Base-by-base conservation (phyloP, 1,140 invertebrate species). In the Apis dorsata region DNA sequence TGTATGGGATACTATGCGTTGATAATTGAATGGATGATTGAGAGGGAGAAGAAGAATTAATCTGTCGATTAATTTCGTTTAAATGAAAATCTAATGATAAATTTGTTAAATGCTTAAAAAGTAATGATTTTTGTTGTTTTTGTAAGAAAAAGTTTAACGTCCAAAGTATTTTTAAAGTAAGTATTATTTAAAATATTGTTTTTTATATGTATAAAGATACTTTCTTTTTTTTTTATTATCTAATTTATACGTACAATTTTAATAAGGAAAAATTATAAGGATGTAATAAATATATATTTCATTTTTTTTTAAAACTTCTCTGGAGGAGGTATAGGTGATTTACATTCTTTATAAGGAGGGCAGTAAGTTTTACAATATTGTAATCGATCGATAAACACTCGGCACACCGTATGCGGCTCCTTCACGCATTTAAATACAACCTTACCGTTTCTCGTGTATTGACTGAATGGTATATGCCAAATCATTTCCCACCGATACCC, bases 361-460 rank as follows among this genome's bases (percentile, higher is more conserved):
- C 62, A 75, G 17, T 84, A 88, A 44, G 81, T 79, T 59, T 89
- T 85, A 57, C 84, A 82, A 68, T 74, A 77, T 24, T 21, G 57
- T 21, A 89, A 51, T 13, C 49, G 73, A 79, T 90, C 87, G 12
- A 90, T 60, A 70, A 80, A 92, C 5, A 92, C 84, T 3, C 73
- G 63, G 1, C 91, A 82, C 19, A 85, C 77, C 0, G 86, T 91
- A 49, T 91, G 88, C 28, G 90, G 91, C 21, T 89, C 81, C 51
- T 85, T 13, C 17, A 93, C 81, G 44, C 71, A 12, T 12, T 90
- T 86, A 79, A 93, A 93, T 11, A 92, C 74, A 13, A 85, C 57
- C 49, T 85, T 66, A 4, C 86, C 84, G 28, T 87, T 71, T 12
- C 79, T 80, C 53, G 89, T 63, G 79, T 90, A 91, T 51, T 85